phyloP scores from a whole-genome alignment of 2,113 vertebrate species.

The Galbula dea region DNA sequence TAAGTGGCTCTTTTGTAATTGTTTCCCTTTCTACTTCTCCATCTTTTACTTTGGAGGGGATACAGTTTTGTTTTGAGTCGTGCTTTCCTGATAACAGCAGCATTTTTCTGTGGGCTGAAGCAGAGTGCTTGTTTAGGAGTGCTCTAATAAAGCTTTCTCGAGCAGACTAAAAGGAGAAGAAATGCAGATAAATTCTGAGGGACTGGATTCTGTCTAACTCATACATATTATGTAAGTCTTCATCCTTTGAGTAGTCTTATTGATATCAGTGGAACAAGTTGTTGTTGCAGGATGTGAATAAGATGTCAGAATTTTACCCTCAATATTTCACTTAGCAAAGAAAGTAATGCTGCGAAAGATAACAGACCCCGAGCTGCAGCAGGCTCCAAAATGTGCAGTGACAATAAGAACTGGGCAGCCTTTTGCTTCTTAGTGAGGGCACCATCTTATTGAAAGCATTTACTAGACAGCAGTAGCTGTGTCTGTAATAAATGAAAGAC shows the following conservation, averaged over 20 bases:
- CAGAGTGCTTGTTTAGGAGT: not conserved
- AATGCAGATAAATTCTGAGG: not conserved
- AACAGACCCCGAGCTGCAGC: not conserved
- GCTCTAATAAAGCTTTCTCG: not conserved
- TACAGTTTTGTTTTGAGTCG: not conserved
- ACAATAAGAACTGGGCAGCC: not conserved
- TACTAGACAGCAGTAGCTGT: slow-evolving; percentile 8
- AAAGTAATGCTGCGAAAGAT: not conserved
- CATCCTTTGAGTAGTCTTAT: not conserved
- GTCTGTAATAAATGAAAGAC: slow-evolving; percentile 25
- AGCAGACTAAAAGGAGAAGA: not conserved
- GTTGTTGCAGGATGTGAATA: not conserved
- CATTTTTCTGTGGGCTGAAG: not conserved
- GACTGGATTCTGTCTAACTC: not conserved
- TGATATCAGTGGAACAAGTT: not conserved
- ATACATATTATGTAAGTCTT: not conserved
- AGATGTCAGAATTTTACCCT: not conserved
- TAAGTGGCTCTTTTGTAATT: not conserved
- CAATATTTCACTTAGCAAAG: slow-evolving; percentile 5
- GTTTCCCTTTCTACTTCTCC: not conserved
- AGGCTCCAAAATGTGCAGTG: not conserved
- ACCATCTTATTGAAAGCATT: not conserved
- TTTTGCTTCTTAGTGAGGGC: slow-evolving; percentile 1
- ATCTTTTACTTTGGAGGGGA: not conserved
- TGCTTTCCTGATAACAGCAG: not conserved